Evolutionary conservation across 2,113 vertebrate species (phyloP).

Genomic region (Nothocercus nigrocapillus): DNA sequence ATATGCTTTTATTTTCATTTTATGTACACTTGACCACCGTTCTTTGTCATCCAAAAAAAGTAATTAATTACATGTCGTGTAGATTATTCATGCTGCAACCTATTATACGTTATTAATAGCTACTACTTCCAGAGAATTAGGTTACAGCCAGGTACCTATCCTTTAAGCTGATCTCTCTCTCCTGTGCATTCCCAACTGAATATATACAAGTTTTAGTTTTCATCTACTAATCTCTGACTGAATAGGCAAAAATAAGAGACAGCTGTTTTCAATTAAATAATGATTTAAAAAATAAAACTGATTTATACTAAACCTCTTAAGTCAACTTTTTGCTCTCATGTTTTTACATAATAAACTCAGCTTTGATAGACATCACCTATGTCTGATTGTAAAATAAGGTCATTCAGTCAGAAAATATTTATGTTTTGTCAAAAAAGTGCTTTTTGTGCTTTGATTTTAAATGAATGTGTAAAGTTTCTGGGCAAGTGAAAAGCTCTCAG

Average conservation of each 20-base stretch:
- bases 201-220: background rate
- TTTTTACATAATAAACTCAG: background rate
- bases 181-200: background rate
- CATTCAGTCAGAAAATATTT: background rate
- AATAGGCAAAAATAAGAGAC: background rate
- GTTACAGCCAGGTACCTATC: background rate
- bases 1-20: background rate
- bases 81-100: background rate
- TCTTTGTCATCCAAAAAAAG: background rate
- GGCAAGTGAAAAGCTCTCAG: background rate
- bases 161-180: too few relatives aligned
- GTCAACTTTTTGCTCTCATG: background rate
- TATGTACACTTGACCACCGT: background rate
- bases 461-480: background rate
- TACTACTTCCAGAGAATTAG: background rate
- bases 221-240: background rate
- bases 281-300: background rate
- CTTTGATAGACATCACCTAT: background rate
- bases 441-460: background rate
- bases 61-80: background rate
- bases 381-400: background rate
- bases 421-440: background rate
- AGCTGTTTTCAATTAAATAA: background rate
- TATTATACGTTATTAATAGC: background rate
- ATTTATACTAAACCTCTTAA: background rate